A percentile compares a stretch with the other conserved stretches of the same genome.
Evolutionary conservation across 2,113 vertebrate species (phyloP).

Genomic region (Tupaia chinensis): DNA sequence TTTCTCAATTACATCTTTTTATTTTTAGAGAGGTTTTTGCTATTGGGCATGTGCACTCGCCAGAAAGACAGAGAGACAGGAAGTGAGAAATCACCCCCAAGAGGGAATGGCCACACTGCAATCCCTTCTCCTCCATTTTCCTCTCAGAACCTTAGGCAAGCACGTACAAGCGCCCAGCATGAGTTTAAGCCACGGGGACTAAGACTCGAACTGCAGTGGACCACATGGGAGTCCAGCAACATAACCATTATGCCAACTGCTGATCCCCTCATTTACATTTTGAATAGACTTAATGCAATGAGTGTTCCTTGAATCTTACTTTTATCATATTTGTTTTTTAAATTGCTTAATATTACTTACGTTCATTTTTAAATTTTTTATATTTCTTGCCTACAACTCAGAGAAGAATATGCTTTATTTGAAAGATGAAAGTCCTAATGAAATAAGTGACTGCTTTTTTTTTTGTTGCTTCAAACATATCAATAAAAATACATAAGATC

Average conservation of each 20-base stretch:
- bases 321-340: neutral
- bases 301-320: neutral
- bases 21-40: too few species aligned
- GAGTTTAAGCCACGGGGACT: too few species aligned
- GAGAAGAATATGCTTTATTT: neutral
- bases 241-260: too few species aligned
- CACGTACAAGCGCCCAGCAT: too few species aligned
- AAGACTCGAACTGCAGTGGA: too few species aligned
- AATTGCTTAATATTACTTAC: neutral
- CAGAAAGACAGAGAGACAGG: too few species aligned
- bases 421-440: neutral
- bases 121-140: too few species aligned
- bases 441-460: neutral
- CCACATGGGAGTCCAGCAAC: too few species aligned
- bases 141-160: too few species aligned
- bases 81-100: too few species aligned
- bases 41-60: too few species aligned
- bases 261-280: neutral
- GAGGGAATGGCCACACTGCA: too few species aligned
- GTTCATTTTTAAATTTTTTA: neutral
- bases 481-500: neutral
- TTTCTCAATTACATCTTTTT: neutral
- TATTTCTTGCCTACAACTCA: neutral
- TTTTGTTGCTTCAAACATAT: neutral
- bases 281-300: neutral